Evolutionary conservation across 2,113 vertebrate species (phyloP), one percentile per base, ranked within the genome.

Genomic region (Hymenochirus boettgeri): DNA sequence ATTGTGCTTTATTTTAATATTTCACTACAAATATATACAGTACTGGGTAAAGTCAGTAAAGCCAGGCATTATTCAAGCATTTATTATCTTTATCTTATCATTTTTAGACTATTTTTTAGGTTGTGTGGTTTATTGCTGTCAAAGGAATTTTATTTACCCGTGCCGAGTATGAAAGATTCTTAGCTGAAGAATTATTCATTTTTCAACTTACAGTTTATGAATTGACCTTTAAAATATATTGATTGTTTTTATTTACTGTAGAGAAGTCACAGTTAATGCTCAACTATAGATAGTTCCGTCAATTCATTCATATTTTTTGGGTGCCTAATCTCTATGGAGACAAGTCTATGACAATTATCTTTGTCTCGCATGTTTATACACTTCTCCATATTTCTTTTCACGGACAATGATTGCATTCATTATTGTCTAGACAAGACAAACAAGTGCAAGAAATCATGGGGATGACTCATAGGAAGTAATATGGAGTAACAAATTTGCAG

Each of bases 371-470:
- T 35, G 27, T 65, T 27, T 39, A 53, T 24, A 4, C 56, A 59
- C 31, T 58, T 37, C 25, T 51, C 29, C 31, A n/a, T 25, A 31
- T 59, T 39, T 50, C 24, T 59, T 17, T 62, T 62, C 60, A 59
- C 25, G 29, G 21, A 57, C 8, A 57, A 50, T 42, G 23, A 66
- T 21, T 59, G 33, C 7, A 59, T 67, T 67, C 50, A 52, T 59
- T 51, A 52, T 39, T 5, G 46, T 57, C 63, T 65, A 57, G 63
- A 65, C 54, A 39, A 59, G 48, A 51, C 18, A 42, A 59, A 42
- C 42, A 18, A 67, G 26, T 27, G 18, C 47, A 59, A 52, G 29
- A 67, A 52, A 23, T 23, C 45, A 52, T 27, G 27, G 42, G 33
- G 21, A 21, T 51, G 33, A 52, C 55, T 50, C 42, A 58, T 17